Conservation (phyloP, 2,797 vertebrate genomes). For the Xiphophorus birchmanni region DNA sequence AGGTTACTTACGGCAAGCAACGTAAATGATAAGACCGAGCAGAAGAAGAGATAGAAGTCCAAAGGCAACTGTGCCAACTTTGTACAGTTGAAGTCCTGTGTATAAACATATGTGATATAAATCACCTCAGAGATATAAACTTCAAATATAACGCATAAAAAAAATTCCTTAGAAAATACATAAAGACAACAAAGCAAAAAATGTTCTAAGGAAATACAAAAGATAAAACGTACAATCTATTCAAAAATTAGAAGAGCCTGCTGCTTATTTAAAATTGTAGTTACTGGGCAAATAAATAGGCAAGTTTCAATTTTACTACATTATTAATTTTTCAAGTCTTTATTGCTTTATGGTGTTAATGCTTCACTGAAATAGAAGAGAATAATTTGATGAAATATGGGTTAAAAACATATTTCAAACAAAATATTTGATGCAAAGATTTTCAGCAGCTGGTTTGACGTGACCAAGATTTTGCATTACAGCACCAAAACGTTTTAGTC, state of each 20-base stretch:
- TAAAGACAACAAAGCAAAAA: background rate
- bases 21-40: background rate
- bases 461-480: background rate
- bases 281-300: background rate
- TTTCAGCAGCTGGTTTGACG: background rate
- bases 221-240: background rate
- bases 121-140: background rate
- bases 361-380: background rate
- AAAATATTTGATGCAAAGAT: background rate
- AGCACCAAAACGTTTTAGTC: background rate
- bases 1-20: background rate
- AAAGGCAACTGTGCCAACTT: background rate
- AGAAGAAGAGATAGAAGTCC: background rate
- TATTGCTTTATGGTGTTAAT: background rate
- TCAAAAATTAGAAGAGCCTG: background rate
- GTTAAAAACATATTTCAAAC: background rate
- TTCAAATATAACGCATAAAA: background rate
- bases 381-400: background rate
- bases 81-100: background rate
- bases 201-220: background rate
- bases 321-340: background rate
- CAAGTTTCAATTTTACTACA: background rate
- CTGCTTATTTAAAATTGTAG: background rate
- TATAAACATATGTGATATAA: background rate
- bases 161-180: background rate